Evolutionary conservation across 2,113 vertebrate species (phyloP).

Genomic region (Climacteris rufus): DNA sequence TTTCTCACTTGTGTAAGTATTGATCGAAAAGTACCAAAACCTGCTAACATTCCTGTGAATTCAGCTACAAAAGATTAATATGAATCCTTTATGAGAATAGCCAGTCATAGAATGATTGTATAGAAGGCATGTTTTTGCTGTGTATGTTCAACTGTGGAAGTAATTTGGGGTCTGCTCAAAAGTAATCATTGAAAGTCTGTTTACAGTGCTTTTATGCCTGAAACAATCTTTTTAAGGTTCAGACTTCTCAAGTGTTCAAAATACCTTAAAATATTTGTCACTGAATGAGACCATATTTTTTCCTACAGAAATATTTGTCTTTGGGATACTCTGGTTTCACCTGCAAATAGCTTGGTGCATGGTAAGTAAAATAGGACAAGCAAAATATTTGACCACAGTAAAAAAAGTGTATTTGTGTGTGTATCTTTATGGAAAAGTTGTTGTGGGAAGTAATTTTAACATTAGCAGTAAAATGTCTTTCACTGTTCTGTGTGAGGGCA

Average conservation of each 20-base stretch:
- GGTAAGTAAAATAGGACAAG: constrained; percentile 74
- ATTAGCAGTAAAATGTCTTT: not conserved
- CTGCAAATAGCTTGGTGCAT: constrained; percentile 87
- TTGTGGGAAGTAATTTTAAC: not conserved
- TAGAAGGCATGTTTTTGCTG: not conserved
- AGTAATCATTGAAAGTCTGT: not conserved
- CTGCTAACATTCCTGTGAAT: not conserved
- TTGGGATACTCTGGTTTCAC: constrained; percentile 94
- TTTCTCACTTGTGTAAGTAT: not conserved
- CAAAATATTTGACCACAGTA: not conserved
- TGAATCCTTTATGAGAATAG: not conserved
- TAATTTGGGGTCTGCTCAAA: not conserved
- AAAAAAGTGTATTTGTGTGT: not conserved
- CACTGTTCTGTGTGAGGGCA: not conserved
- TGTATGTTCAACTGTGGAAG: not conserved
- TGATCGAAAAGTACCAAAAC: not conserved
- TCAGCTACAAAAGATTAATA: not conserved
- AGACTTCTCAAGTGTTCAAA: not conserved
- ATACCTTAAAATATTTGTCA: not conserved
- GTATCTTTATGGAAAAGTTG: not conserved
- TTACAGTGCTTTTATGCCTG: not conserved
- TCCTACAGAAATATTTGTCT: constrained; percentile 90
- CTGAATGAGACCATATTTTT: not conserved
- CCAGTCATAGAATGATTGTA: not conserved
- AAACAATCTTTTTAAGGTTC: not conserved